Percentiles rank a stretch among this genome's conserved stretches.
These are phyloP conservation scores for Tryphoninae sp. DNA, from an alignment of 2,888 invertebrate genomes.

Conservation along the genomic window DNA sequence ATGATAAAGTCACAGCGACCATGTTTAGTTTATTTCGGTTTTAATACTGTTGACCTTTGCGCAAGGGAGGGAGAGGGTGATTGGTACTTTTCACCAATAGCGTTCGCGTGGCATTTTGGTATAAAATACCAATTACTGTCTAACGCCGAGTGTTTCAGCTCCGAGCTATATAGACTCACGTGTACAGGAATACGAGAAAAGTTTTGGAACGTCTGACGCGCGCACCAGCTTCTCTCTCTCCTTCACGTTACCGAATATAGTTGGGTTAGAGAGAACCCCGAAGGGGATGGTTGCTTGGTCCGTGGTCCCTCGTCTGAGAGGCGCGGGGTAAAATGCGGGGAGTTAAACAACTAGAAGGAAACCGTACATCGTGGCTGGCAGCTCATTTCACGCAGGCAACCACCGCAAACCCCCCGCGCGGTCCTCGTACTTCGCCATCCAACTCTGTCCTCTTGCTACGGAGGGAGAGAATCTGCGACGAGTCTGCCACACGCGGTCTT, in stretches of 20 bases:
- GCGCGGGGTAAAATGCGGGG: constrained; percentile 57
- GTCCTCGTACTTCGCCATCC: constrained; percentile 48
- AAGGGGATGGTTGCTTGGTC: constrained; percentile 33
- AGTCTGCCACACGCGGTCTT: constrained; percentile 47
- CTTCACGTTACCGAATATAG: constrained; percentile 42
- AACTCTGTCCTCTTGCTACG: constrained; percentile 55
- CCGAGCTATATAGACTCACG: background rate
- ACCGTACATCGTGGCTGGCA: constrained; percentile 74
- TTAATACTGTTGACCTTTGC: background rate
- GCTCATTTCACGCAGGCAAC: constrained; percentile 76
- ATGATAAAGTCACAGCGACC: background rate
- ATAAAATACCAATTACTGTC: background rate
- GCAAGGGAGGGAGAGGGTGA: background rate
- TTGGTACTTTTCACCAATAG: background rate
- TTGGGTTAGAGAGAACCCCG: constrained; percentile 18
- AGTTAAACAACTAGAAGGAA: constrained; percentile 72
- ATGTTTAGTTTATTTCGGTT: background rate
- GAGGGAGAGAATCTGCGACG: constrained; percentile 51
- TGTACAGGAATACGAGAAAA: constrained; percentile 21
- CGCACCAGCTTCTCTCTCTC: constrained; percentile 10
- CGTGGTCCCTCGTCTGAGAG: constrained; percentile 40
- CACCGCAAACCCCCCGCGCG: constrained; percentile 65
- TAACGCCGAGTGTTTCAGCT: background rate
- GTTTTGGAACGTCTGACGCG: constrained; percentile 15
- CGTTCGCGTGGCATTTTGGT: background rate